Base-by-base conservation (phyloP, 2,113 vertebrate species). In the Rhabdomys dilectus region DNA sequence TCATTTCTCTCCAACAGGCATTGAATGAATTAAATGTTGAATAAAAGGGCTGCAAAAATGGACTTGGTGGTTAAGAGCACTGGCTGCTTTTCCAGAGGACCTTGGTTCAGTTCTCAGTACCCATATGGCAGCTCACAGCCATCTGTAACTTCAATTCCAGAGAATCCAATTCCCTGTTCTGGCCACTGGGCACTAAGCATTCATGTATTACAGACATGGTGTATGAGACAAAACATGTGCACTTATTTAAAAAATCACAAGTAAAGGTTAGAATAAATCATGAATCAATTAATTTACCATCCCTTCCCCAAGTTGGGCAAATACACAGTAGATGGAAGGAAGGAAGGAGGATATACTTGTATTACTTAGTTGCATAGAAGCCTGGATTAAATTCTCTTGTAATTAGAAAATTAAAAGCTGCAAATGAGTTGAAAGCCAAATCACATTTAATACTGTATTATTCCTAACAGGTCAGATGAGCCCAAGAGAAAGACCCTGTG, bases 401-500 rank as follows among this genome's bases (percentile, higher is more conserved):
- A 22, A 48, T 64, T 88, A 86, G 88, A 53, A 62, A 75, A 77
- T 70, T 60, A 68, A 77, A 87, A 70, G 11, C 22, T 87, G 42
- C 88, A 91, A 91, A 45, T 82, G 29, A 84, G 45, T 88, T 29
- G 75, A 78, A 96, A 91, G 56, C 29, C 58, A 72, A 72, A n/a
- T 86, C 1, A 39, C 26, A 22, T 78, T 58, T 94, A 7, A 19
- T 24, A 24, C 26, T 45, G 5, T 58, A 24, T 84, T 62, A 31
- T 62, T 64, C 39, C 81, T 85, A 45, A 64, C 19, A 86, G 15
- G 64, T 45, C 29, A 51, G 31, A 58, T 85, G 56, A 24, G 60
- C 8, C 51, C 24, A 51, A 64, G 87, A 93, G 76, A 62, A 82
- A 87, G 81, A 45, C 58, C 58, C 36, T 56, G 2, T 45, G 80